Base-by-base conservation (phyloP, 2,797 vertebrate species). In the Poeciliopsis turneri region DNA sequence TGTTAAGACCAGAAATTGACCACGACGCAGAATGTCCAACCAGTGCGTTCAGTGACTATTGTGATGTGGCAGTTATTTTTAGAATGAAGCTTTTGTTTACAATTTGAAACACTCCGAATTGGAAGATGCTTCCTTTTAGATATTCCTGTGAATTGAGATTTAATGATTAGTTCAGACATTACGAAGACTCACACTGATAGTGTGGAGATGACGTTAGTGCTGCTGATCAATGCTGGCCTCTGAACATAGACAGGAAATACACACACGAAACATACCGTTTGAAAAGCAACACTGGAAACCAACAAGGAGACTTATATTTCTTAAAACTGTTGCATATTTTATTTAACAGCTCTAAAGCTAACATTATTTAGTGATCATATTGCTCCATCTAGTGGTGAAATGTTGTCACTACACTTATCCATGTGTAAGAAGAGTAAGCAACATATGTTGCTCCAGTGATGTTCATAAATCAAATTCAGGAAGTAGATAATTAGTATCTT, bases 311-410 rank as follows among this genome's bases (percentile, higher is more conserved):
- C 59, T 74, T 30, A 1, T 72, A 28, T 25, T 36, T 41, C 25
- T 5, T 59, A 36, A 46, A 12, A 5, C 8, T 5, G 23, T 15
- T 39, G 16, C 0, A 25, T 28, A 7, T 16, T 49, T 39, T 28
- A 0, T 7, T 25, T 5, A 0, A 6, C 61, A 16, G 68, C 41
- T 12, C 39, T 25, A 0, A 0, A 15, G 15, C 28, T 23, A n/a
- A 11, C 69, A 16, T 7, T 43, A 16, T 80, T 80, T 78, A 43
- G 30, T 78, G 43, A 69, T 49, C 20, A 0, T 55, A 41, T 49
- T 5, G 0, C 80, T 5, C 93, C 90, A 92, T 84, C 95, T 95
- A 92, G 90, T 93, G 95, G 90, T 41, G 36, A n/a, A 39, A n/a
- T 51, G 0, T 5, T 72, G 79, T 76, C 77, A 76, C 39, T 76